phyloP scores from a whole-genome alignment of 2,113 vertebrate species.

The Proteles cristata region DNA sequence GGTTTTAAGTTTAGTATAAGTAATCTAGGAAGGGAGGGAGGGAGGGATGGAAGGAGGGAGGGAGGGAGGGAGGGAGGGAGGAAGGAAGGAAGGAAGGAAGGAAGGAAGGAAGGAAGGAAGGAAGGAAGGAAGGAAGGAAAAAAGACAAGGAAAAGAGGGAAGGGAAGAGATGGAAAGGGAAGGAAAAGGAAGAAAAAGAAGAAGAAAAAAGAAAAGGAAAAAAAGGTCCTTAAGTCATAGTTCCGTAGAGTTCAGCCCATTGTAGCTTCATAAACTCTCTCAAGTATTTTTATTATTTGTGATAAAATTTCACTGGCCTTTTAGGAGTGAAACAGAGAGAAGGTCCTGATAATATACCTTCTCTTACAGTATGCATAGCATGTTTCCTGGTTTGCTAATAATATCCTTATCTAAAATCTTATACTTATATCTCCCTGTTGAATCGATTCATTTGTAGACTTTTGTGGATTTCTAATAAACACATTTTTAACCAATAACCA shows the following conservation, averaged over 20 bases:
- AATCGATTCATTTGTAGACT: neutral
- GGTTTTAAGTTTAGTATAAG: neutral
- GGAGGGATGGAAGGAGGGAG: no score
- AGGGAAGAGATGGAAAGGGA: neutral
- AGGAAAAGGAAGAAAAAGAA: neutral
- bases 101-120: no score
- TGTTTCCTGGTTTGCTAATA: neutral
- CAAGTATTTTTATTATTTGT: neutral
- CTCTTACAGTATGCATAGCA: neutral
- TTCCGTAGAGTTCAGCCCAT: neutral
- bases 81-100: neutral
- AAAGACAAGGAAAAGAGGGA: no score
- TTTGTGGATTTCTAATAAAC: neutral
- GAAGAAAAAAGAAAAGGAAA: neutral
- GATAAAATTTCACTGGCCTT: neutral
- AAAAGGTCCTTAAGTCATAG: neutral
- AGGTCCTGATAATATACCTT: neutral
- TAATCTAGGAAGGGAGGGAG: no score
- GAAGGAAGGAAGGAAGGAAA: neutral
- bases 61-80: no score
- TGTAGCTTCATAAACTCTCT: neutral
- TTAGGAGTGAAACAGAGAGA: neutral
- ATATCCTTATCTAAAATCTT: neutral
- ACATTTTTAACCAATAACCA: conserved; percentile 33
- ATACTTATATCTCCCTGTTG: neutral